phyloP scores from a whole-genome alignment of 2,888 invertebrate species.

The Cheilosia urbana region DNA sequence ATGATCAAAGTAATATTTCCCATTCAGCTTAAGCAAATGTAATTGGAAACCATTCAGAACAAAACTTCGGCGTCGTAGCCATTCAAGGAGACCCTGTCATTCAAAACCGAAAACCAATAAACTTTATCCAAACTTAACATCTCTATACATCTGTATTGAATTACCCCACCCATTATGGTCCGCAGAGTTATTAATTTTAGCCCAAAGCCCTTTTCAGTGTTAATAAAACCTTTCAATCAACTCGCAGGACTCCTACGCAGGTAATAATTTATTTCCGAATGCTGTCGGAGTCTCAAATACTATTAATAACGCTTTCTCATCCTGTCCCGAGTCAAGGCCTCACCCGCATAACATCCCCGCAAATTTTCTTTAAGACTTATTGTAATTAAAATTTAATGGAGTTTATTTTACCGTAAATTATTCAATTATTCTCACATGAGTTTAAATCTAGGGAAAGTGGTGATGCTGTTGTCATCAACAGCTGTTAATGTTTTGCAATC shows the following conservation, averaged over 20 bases:
- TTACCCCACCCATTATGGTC: not conserved
- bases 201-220: not conserved
- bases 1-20: not conserved
- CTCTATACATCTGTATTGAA: not conserved
- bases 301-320: not conserved
- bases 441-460: not conserved
- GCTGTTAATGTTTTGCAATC: not conserved
- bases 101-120: not conserved
- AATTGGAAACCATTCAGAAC: not conserved
- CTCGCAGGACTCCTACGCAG: too few relatives aligned
- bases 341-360: not conserved
- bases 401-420: not conserved
- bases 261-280: too few relatives aligned
- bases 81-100: not conserved
- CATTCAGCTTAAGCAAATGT: not conserved
- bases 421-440: not conserved
- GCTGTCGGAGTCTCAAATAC: not conserved
- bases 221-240: too few relatives aligned
- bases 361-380: not conserved
- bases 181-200: not conserved
- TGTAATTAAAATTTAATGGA: not conserved
- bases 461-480: not conserved
- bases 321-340: not conserved
- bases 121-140: not conserved
- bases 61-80: not conserved